Evolutionary conservation across 2,113 vertebrate species (phyloP).

Genomic region (Drymodes brunneopygia): DNA sequence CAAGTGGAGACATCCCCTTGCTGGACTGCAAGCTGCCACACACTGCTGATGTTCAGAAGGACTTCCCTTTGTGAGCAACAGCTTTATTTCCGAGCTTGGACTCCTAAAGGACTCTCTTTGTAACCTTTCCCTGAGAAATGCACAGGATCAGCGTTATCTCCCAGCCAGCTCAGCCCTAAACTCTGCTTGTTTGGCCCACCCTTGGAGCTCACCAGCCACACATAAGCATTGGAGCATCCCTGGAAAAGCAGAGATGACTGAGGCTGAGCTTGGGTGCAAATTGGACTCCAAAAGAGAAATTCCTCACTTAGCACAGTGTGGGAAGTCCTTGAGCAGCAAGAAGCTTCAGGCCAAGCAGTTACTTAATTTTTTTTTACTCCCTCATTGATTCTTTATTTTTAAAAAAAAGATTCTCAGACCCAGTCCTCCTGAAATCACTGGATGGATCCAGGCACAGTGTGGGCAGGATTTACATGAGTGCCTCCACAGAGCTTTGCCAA

Average conservation of each 20-base stretch:
- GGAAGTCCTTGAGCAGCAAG: background rate
- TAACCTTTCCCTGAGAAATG: background rate
- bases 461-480: conserved; percentile 18
- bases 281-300: background rate
- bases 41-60: background rate
- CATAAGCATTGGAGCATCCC: background rate
- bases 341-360: background rate
- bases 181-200: background rate
- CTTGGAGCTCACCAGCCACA: background rate
- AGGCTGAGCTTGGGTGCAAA: background rate
- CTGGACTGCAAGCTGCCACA: background rate
- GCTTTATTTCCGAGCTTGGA: background rate
- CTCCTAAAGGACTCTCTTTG: background rate
- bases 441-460: background rate
- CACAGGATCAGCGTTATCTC: background rate
- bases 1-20: background rate
- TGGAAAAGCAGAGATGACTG: background rate
- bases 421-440: background rate
- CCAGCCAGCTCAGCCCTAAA: background rate
- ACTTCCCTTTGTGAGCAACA: background rate
- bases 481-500: conserved; percentile 21
- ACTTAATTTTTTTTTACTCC: background rate
- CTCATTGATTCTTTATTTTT: conserved; percentile 32
- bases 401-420: background rate
- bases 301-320: background rate